A percentile compares a stretch with the other conserved stretches of the same genome.
These are phyloP conservation scores for Colistium nudipinnis DNA, from an alignment of 2,113 vertebrate species.

Conservation along the genomic window DNA sequence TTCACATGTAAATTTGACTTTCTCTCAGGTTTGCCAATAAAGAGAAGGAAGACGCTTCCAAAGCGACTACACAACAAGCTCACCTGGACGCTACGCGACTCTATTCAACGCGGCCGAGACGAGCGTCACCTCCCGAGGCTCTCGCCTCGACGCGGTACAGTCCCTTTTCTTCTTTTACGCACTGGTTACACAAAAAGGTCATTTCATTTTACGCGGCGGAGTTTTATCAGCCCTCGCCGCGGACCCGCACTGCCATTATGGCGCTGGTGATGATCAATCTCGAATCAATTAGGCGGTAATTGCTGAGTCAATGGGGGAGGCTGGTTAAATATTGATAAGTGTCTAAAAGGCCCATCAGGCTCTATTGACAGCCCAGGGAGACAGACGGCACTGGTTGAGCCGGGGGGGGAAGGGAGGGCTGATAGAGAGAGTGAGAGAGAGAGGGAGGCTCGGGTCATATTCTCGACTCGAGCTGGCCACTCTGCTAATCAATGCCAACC, in stretches of 20 bases:
- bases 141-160: slow-evolving; percentile 5
- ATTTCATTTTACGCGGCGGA: slow-evolving; percentile 60
- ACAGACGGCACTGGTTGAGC: slow-evolving; percentile 73
- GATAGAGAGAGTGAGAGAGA: slow-evolving; percentile 63
- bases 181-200: slow-evolving; percentile 45
- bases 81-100: background rate
- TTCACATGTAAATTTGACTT: background rate
- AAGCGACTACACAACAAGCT: background rate
- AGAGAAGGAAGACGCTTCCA: background rate
- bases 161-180: slow-evolving; percentile 25
- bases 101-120: background rate
- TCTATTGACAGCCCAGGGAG: slow-evolving; percentile 81
- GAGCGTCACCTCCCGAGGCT: slow-evolving; percentile 5
- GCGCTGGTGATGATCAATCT: slow-evolving; percentile 86
- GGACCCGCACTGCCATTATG: slow-evolving; percentile 62
- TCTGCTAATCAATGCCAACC: slow-evolving; percentile 66
- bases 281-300: slow-evolving; percentile 88
- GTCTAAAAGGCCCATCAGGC: slow-evolving; percentile 85
- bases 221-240: slow-evolving; percentile 64
- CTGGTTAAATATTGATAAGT: slow-evolving; percentile 89
- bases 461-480: slow-evolving; percentile 63
- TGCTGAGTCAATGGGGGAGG: slow-evolving; percentile 86
- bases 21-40: background rate
- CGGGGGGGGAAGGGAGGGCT: slow-evolving; percentile 34
- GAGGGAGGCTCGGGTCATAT: slow-evolving; percentile 70